Conservation (phyloP, 2,797 vertebrate genomes). For the Paguma larvata region DNA sequence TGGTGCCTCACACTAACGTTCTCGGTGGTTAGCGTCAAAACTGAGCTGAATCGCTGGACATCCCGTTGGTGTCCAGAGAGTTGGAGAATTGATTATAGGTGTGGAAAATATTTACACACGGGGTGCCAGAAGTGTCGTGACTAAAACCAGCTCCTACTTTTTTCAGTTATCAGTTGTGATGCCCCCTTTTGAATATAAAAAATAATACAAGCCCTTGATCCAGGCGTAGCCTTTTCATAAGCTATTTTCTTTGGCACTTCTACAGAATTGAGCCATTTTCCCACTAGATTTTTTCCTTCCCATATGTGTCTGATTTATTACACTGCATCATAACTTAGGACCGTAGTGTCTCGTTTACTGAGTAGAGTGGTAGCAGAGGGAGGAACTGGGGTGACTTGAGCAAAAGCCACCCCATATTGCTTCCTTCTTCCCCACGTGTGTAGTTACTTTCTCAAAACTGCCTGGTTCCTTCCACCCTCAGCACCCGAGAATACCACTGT, state of each 20-base stretch:
- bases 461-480: background rate
- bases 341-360: background rate
- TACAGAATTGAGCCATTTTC: background rate
- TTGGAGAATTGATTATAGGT: background rate
- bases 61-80: background rate
- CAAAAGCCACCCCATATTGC: background rate
- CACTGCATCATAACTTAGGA: background rate
- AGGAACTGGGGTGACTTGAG: background rate
- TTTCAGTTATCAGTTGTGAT: background rate
- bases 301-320: background rate
- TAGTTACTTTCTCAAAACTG: background rate
- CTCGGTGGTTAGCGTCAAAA: background rate
- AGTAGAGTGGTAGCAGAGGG: background rate
- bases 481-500: background rate
- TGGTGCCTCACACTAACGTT: background rate
- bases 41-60: background rate
- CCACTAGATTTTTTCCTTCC: background rate
- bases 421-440: background rate
- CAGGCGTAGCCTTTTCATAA: background rate
- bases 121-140: background rate
- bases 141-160: background rate
- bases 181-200: conserved; percentile 21
- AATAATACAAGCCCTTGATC: background rate
- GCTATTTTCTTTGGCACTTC: background rate
- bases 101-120: background rate